Base-by-base conservation (phyloP, 53 echinoderm and acorn worm genomes). In the Patiria pectinifera region DNA sequence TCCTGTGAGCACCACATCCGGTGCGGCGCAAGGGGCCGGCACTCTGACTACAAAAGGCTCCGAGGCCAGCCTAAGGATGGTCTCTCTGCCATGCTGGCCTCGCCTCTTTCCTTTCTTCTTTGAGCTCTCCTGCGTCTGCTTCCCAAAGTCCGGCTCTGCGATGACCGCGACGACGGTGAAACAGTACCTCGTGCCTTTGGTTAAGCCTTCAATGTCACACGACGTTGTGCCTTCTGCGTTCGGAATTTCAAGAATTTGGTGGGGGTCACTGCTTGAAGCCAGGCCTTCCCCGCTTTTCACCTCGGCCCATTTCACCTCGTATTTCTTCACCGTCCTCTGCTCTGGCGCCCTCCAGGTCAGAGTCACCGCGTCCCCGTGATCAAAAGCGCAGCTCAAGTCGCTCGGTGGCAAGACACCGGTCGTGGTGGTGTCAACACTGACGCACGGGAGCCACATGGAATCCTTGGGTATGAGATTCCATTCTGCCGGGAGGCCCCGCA, bases 401-500 rank as follows among this genome's bases (percentile, higher is more conserved):
- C 82, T 78, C 1, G 96, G 96, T n/a, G 96, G 96, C 22, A 78
- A 45, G 19, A 92, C 76, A 3, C 95, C 96, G 19, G 82, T 87
- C 4, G 96, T 96, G 11, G 93, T 93, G 62, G 87, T 82, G 47
- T 82, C 83, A 11, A 94, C 26, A 66, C 85, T 93, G 78, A 93
- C 75, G 59, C 85, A 93, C 1, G 95, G 95, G 70, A 96, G 71
- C 96, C 96, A 96, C 2, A 74, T 78, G 0, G 93, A 96, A 3
- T 89, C 85, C 46, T 44, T 48, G 24, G 93, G 90, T 13, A 89
- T 75, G 12, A 77, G 62, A 59, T 74, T 89, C 96, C 96, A 96
- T 26, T 91, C 83, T 14, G 92, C 86, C 3, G 96, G 92, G 59
- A 96, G 92, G 59, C 74, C 82, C 18, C 91, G 63, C 22, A 69